A percentile compares a stretch with the other conserved stretches of the same genome.
Conservation (phyloP, 2,113 vertebrate species). For the Colossoma macropomum region DNA sequence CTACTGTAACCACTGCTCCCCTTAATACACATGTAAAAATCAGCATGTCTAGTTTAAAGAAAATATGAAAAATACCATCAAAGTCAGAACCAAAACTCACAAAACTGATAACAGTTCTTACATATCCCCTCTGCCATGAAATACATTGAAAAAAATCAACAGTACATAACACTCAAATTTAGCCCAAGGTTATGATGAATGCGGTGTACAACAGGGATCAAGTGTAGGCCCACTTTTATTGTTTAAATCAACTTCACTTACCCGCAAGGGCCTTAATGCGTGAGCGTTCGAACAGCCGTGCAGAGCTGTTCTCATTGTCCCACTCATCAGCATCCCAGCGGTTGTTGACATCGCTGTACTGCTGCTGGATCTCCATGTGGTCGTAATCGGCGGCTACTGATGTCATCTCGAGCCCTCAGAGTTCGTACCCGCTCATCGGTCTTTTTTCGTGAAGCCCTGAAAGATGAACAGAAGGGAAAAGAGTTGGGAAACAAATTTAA, state of each 20-base stretch:
- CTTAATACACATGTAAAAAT: too few relatives aligned
- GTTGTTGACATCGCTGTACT: conserved; percentile 92
- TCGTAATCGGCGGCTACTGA: conserved; percentile 92
- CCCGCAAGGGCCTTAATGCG: conserved; percentile 98
- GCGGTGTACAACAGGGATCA: background rate
- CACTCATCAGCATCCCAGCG: conserved; percentile 96
- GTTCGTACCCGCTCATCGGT: conserved; percentile 76
- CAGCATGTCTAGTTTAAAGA: too few relatives aligned
- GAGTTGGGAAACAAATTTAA: background rate
- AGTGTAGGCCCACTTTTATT: too few relatives aligned
- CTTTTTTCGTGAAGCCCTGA: conserved; percentile 76
- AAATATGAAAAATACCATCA: too few relatives aligned
- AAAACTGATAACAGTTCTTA: too few relatives aligned
- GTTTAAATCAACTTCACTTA: conserved; percentile 62
- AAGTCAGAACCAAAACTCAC: too few relatives aligned
- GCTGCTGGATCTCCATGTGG: conserved; percentile 97
- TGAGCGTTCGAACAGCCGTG: conserved; percentile 92
- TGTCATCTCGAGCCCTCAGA: conserved; percentile 85
- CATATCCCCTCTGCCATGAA: too few relatives aligned
- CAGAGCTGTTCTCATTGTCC: conserved; percentile 99
- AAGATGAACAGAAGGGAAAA: conserved; percentile 27
- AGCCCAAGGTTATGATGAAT: background rate
- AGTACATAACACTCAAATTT: background rate
- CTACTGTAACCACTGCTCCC: too few relatives aligned
- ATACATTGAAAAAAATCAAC: background rate